These are phyloP conservation scores for Trypoxylon attenuatum DNA, from an alignment of 2,888 invertebrate genomes.

Conservation along the genomic window DNA sequence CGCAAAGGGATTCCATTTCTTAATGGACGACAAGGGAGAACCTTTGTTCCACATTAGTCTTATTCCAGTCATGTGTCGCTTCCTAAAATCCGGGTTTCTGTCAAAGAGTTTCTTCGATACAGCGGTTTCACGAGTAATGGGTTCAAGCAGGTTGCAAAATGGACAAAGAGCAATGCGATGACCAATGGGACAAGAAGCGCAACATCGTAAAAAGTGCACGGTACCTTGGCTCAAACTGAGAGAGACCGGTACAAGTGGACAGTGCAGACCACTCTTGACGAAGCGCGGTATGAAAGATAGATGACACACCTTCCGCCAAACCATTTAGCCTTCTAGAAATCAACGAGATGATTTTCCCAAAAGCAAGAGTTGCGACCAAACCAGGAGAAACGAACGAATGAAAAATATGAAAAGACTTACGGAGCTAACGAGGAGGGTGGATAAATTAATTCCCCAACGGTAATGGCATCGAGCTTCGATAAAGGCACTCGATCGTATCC, in stretches of 20 bases:
- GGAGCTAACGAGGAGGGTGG: conserved; percentile 88
- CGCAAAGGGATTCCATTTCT: conserved; percentile 91
- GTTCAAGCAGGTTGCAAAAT: background rate
- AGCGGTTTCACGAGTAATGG: too few species aligned
- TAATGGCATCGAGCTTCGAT: conserved; percentile 82
- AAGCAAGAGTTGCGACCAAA: too few species aligned
- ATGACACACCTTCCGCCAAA: conserved; percentile 82
- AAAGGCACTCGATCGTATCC: conserved; percentile 83
- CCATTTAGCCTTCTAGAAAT: conserved; percentile 81
- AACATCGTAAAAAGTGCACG: background rate
- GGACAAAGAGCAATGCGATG: background rate
- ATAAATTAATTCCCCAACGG: conserved; percentile 87
- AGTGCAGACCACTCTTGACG: conserved; percentile 78
- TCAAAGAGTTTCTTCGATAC: too few species aligned
- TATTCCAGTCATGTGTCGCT: conserved; percentile 84
- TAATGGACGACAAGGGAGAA: conserved; percentile 80
- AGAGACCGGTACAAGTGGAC: conserved; percentile 58
- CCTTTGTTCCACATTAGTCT: conserved; percentile 87
- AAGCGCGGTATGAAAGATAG: conserved; percentile 82
- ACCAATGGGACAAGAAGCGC: background rate
- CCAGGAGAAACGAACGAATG: too few species aligned
- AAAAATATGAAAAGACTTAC: too few species aligned
- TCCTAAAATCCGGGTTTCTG: conserved; percentile 77
- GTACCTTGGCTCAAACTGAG: conserved; percentile 81
- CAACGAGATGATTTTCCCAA: too few species aligned